Evolutionary conservation across 2,113 vertebrate species (phyloP).

Genomic region (Mormyrus iriodes): DNA sequence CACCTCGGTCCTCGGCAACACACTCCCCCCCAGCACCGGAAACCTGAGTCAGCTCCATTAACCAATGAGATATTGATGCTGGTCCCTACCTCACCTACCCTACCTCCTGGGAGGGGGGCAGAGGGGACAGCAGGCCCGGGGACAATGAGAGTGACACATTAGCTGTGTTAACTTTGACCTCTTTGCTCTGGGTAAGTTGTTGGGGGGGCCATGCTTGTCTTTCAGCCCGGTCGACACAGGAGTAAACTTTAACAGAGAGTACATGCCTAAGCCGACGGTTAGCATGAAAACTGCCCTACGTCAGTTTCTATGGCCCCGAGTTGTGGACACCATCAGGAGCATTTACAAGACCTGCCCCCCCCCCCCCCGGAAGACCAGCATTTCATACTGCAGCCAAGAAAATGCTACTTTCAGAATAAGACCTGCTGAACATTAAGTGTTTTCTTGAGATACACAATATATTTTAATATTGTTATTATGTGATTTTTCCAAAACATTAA

Average conservation of each 20-base stretch:
- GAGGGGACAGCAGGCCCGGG: background rate
- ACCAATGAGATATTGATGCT: conserved; percentile 7
- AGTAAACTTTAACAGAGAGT: background rate
- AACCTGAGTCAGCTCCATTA: conserved; percentile 12
- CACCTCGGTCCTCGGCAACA: background rate
- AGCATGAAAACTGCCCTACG: background rate
- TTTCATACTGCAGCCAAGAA: background rate
- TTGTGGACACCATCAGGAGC: background rate
- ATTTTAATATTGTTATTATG: background rate
- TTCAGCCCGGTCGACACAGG: background rate
- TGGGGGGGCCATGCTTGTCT: background rate
- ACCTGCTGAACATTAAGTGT: background rate
- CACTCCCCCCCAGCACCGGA: background rate
- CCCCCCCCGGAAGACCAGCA: background rate
- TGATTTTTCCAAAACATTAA: background rate
- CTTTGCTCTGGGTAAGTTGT: background rate
- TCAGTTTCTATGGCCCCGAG: background rate
- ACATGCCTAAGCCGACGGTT: background rate
- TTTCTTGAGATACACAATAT: background rate
- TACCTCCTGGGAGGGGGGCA: background rate
- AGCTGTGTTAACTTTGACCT: background rate
- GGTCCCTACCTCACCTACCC: background rate
- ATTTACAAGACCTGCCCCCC: background rate
- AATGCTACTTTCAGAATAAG: background rate
- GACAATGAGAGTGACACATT: background rate